Base-by-base conservation (phyloP, 1,140 invertebrate genomes). In the Adoxophyes honmai region DNA sequence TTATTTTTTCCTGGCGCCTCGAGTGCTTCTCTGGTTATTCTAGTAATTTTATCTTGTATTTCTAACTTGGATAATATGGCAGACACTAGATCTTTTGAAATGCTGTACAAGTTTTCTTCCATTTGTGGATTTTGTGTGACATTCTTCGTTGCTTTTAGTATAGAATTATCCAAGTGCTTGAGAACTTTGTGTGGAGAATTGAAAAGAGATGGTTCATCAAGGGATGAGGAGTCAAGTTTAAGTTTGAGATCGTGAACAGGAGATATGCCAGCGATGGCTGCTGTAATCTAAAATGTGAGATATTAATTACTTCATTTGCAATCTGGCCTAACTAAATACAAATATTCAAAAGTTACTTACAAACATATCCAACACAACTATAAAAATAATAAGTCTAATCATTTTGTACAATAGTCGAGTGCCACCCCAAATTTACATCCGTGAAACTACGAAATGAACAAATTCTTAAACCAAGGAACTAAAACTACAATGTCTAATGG, bases 1-100 rank as follows among this genome's bases (percentile, higher is more conserved):
- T 85, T 86, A 57, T 65, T 79, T 66, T 80, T 84, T 4, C 81
- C 82, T 10, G 85, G 73, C 6, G 82, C 82, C 60, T 86, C 85
- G 0, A 88, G 66, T 10, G 85, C 85, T 60, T 86, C 82, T 55
- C 70, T 75, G 14, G 85, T 86, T 5, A 88, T 78, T 62, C 82
- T 75, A 14, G 85, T 88, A 11, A 86, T 81, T 78, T 86, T 86
- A 56, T 88, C 81, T 73, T 86, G 81, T 33, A 82, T 77, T 66
- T 86, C 85, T 56, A 86, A 60, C 59, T 85, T 88, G 0, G 74
- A 71, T 35, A 88, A 58, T 37, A 86, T 81, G 10, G 82, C 74
- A 18, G 77, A 78, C 39, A 88, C 79, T 3, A 88, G 64, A 61
- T 88, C 81, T 59, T 86, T 85, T 11, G 82, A 81, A 56, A 88